Evolutionary conservation across 2,113 vertebrate species (phyloP).

Genomic region (Cavia aperea): DNA sequence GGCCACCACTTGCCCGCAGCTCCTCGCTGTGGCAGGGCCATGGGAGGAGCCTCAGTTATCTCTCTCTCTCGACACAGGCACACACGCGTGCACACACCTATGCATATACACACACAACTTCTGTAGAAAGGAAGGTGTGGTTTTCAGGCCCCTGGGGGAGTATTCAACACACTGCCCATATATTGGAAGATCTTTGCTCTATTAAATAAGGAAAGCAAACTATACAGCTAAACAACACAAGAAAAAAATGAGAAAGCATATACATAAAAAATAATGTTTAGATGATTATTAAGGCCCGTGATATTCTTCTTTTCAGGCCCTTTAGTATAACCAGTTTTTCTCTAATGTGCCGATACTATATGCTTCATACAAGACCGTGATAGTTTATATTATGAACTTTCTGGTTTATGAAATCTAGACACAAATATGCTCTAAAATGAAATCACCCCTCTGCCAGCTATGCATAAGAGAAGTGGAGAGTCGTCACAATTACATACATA

Average conservation of each 20-base stretch:
- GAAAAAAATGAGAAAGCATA: not conserved
- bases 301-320: slow-evolving; percentile 13
- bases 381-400: not conserved
- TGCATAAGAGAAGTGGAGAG: not conserved
- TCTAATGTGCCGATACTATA: not conserved
- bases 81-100: no score
- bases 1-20: not conserved
- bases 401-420: not conserved
- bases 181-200: not conserved
- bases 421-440: not conserved
- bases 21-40: not conserved
- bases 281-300: not conserved
- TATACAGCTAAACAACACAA: not conserved
- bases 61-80: no score
- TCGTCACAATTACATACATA: not conserved
- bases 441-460: not conserved
- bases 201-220: not conserved
- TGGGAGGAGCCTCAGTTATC: not conserved
- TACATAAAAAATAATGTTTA: not conserved
- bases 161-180: not conserved
- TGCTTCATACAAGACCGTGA: not conserved
- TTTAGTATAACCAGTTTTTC: not conserved
- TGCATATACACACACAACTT: not conserved
- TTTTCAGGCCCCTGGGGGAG: not conserved
- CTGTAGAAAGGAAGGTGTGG: not conserved